Evolutionary conservation across 2,113 vertebrate genomes (phyloP).

Genomic region (Orcinus orca): DNA sequence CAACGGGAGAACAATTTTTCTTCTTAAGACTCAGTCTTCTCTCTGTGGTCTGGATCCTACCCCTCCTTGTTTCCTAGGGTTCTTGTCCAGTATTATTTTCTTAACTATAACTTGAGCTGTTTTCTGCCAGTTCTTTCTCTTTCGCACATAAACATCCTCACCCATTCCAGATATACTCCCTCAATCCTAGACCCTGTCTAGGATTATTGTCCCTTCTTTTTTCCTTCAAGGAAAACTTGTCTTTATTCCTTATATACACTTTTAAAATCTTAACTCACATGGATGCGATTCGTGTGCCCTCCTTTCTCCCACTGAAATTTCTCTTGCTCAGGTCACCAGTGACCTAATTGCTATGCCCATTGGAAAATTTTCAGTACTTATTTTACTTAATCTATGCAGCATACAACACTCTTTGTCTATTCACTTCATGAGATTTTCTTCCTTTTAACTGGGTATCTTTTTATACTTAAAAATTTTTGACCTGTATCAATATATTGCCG

Average conservation of each 20-base stretch:
- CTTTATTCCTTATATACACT: background rate
- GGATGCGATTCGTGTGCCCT: background rate
- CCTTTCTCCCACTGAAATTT: background rate
- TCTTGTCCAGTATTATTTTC: background rate
- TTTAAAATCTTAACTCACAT: background rate
- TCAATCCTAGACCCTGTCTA: background rate
- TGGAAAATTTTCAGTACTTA: background rate
- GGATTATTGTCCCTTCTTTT: background rate
- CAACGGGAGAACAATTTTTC: background rate
- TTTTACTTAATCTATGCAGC: background rate
- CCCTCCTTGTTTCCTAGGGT: background rate
- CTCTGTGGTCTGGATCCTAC: background rate
- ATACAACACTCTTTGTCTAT: background rate
- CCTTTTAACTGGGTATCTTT: background rate
- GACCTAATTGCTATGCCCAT: background rate
- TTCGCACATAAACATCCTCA: background rate
- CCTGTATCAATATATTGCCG: background rate
- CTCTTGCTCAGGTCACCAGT: background rate
- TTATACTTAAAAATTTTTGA: background rate
- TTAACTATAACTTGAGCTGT: background rate
- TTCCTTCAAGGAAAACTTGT: background rate
- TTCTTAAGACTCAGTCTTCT: background rate
- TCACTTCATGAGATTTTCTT: background rate
- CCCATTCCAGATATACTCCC: background rate
- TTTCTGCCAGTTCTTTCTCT: background rate